Evolutionary conservation across 2,888 invertebrate genomes (phyloP), one percentile per base, ranked within the genome.

Genomic region (Temnothorax ravouxi): DNA sequence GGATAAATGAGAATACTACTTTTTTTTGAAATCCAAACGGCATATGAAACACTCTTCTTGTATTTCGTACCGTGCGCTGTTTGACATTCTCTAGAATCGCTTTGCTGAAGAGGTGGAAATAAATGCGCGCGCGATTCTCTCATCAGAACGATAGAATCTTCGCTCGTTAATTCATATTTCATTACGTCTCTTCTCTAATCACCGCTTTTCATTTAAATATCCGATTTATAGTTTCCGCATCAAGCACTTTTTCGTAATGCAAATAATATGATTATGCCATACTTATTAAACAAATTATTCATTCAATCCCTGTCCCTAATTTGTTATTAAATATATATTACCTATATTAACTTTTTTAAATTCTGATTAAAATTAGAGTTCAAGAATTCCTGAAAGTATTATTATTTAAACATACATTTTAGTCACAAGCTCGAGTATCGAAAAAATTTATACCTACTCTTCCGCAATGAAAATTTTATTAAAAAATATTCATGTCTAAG

Each of bases 81-180:
- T 44, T 56, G 44, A 77, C 56, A 29, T 67, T 54, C 52, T 41
- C 3, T 15, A 54, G 15, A 54, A 15, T 77, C 44, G 44, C 21
- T 64, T 76, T 64, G 13, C 29, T 29, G 41, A 38, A 64, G 56
- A 69, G 44, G 66, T 69, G 77, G 34, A 69, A 56, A 77, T 56
- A 69, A 77, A 77, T 67, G 25, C 4, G 25, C 8, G 52, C 29
- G 34, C 44, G 44, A 69, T 41, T 21, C n/a, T 41, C n/a, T 41
- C 9, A 8, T 29, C 5, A 67, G 41, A 52, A 41, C 44, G 21
- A 56, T 77, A 56, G 67, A 69, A 69, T 69, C 44, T 69, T 77
- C 18, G 54, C 54, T 77, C 44, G 29, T 77, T 77, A 67, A 77
- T 56, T 34, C 18, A n/a, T 34, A 56, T 38, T 54, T 66, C 67